Evolutionary conservation across 2,113 vertebrate genomes (phyloP), one percentile per base, ranked within the genome.

Genomic region (Catharus bicknelli): DNA sequence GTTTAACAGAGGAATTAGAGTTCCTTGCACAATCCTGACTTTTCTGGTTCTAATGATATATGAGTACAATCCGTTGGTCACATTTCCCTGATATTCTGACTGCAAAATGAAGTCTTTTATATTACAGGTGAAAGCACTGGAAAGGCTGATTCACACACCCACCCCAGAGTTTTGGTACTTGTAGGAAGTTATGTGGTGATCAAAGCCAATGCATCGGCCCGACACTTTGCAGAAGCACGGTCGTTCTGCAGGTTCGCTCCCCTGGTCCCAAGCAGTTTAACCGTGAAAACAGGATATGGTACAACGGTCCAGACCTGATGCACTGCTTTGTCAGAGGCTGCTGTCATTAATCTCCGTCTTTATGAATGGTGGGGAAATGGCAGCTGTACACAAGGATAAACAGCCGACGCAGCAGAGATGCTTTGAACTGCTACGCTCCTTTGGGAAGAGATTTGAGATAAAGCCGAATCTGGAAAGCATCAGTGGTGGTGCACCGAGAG

Each of bases 391-490:
- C 61, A 42, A 66, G 92, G 61, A 59, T 81, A 92, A 90, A 94
- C 90, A 95, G 58, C 73, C 8, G 7, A 47, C 6, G 6, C 54
- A 68, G 57, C 76, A 58, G 77, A 84, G 83, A 78, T 81, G 88
- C 92, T 95, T 93, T 96, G 95, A 95, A 86, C 94, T 66, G 34
- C 38, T 50, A 22, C 11, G n/a, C 17, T 83, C 83, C 72, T 81
- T 55, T 23, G 80, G 80, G 72, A 77, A 57, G 61, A 94, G 80
- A 86, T 88, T 17, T 30, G 20, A 90, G 94, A 96, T 92, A 93
- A 93, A 75, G 38, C 53, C 13, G 36, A 94, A 88, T 90, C 92
- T 94, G 93, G 92, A 95, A 92, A 88, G 68, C 88, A 93, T 91
- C 94, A 91, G 59, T 18, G 64, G 32, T 11, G 55, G 38, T 83